Evolutionary conservation across 2,113 vertebrate species (phyloP).

Genomic region (Planiliza haematocheilus): DNA sequence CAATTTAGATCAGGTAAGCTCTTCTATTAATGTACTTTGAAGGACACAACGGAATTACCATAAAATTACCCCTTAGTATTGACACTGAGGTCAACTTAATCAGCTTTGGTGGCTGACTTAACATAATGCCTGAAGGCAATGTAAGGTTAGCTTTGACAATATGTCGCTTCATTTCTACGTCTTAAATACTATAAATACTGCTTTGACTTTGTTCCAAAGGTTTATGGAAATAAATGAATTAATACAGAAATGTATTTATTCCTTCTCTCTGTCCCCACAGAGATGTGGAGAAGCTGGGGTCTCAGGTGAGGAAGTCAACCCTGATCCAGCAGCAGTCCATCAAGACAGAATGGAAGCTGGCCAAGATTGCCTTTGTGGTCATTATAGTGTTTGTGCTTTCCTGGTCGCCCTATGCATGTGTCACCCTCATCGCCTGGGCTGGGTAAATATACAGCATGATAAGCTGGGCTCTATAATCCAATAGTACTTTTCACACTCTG

Average conservation of each 20-base stretch:
- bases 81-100: background rate
- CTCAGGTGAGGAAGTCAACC: constrained; percentile 82
- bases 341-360: constrained; percentile 94
- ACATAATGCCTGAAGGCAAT: background rate
- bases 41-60: background rate
- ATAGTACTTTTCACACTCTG: background rate
- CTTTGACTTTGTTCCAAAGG: too few species aligned
- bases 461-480: background rate
- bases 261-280: constrained; percentile 69
- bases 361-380: constrained; percentile 91
- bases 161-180: too few species aligned
- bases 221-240: too few species aligned
- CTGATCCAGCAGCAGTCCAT: constrained; percentile 85
- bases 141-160: too few species aligned
- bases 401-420: constrained; percentile 93
- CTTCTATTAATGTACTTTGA: background rate
- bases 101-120: background rate
- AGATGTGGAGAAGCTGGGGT: constrained; percentile 84
- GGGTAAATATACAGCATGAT: constrained; percentile 82
- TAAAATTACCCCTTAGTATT: background rate
- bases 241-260: too few species aligned
- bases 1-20: too few species aligned
- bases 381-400: constrained; percentile 93
- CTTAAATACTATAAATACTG: too few species aligned
- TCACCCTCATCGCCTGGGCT: constrained; percentile 93